A percentile compares a stretch with the other conserved stretches of the same genome.
Conservation (phyloP, 1,140 invertebrate genomes). For the Apis dorsata region DNA sequence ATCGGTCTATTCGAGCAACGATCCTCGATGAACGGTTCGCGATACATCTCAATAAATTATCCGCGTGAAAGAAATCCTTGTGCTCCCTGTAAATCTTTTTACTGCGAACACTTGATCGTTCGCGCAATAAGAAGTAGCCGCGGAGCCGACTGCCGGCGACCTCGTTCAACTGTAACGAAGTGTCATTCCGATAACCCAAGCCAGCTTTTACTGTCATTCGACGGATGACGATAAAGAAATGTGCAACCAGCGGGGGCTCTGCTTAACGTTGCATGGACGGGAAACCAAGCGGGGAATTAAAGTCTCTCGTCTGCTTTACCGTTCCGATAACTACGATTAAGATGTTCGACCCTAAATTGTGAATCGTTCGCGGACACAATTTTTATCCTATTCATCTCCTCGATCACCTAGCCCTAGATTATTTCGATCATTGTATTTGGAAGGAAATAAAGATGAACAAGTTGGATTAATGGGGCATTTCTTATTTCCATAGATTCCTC, state of each 20-base stretch:
- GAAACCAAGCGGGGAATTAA: conserved; percentile 50
- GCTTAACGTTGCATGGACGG: conserved; percentile 58
- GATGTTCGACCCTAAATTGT: conserved; percentile 17
- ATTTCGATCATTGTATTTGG: not conserved
- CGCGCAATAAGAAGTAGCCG: conserved; percentile 46
- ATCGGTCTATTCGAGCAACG: not conserved
- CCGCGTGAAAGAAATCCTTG: conserved; percentile 59
- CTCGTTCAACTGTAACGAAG: conserved; percentile 64
- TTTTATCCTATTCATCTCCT: not conserved
- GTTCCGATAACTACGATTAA: conserved; percentile 19
- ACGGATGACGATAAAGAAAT: conserved; percentile 62
- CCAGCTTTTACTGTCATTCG: conserved; percentile 58
- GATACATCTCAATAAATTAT: conserved; percentile 44
- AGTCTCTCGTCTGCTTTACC: conserved; percentile 31
- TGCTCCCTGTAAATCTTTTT: conserved; percentile 52
- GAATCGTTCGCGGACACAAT: not conserved
- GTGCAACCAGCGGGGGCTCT: conserved; percentile 50
- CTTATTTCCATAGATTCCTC: not conserved
- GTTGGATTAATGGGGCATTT: not conserved
- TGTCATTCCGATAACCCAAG: conserved; percentile 65
- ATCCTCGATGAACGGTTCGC: conserved; percentile 5
- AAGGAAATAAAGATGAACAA: not conserved
- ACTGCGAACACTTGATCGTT: conserved; percentile 53
- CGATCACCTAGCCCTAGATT: not conserved
- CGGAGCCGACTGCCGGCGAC: conserved; percentile 49